A percentile compares a stretch with the other conserved stretches of the same genome.
Conservation (phyloP, 2,888 invertebrate genomes). For the Cheilosia pagana region DNA sequence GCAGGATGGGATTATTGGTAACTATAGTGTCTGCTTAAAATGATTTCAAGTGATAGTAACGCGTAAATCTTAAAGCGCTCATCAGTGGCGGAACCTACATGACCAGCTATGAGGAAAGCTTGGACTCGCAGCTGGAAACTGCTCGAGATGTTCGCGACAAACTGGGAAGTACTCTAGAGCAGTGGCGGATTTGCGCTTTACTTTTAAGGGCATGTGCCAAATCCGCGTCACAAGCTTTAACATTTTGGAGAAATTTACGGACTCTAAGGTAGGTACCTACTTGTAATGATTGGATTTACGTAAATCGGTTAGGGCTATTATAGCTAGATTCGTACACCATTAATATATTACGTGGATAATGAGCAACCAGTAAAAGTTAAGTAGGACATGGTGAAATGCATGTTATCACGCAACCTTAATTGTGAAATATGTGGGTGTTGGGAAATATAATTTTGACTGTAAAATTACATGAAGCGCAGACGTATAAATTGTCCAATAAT, state of each 20-base stretch:
- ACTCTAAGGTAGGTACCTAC: conserved; percentile 78
- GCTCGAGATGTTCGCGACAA: conserved; percentile 82
- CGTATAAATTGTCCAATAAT: conserved; percentile 16
- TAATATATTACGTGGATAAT: conserved; percentile 5
- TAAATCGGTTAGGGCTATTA: not conserved
- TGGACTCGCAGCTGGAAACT: conserved; percentile 81
- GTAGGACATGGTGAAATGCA: conserved; percentile 33
- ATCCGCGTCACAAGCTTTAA: conserved; percentile 79
- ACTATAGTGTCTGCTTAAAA: conserved; percentile 6
- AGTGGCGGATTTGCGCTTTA: conserved; percentile 83
- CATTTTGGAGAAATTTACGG: conserved; percentile 80
- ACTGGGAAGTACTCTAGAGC: conserved; percentile 82
- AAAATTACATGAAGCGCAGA: conserved; percentile 17
- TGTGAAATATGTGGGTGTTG: not conserved
- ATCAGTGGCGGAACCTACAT: conserved; percentile 82
- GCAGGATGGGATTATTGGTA: conserved; percentile 82
- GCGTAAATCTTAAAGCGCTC: conserved; percentile 77
- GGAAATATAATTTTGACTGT: conserved; percentile 26
- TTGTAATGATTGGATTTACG: not conserved
- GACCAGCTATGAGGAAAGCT: conserved; percentile 81
- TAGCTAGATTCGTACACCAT: conserved; percentile 2
- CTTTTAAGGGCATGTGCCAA: conserved; percentile 81
- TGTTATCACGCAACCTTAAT: conserved; percentile 49
- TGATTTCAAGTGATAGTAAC: not conserved
- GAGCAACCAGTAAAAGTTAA: conserved; percentile 18